A percentile compares a stretch with the other conserved stretches of the same genome.
phyloP scores from a whole-genome alignment of 2,113 vertebrate species.

The Bujurquina vittata region DNA sequence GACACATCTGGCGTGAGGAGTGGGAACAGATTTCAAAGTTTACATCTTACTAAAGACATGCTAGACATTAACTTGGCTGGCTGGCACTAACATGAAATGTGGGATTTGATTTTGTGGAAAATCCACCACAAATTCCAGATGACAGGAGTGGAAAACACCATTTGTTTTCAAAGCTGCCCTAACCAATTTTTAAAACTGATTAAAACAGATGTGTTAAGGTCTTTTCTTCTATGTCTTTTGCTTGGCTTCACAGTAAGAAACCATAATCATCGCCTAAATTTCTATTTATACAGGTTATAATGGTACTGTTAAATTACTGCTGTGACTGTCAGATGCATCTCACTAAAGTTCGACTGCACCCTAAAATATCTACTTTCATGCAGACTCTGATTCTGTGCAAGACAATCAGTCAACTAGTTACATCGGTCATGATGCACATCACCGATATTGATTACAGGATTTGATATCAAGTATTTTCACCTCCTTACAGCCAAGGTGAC shows the following conservation, averaged over 20 bases:
- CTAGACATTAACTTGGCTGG: slow-evolving; percentile 60
- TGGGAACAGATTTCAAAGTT: slow-evolving; percentile 62
- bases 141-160: slow-evolving; percentile 47
- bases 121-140: slow-evolving; percentile 45
- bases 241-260: neutral
- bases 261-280: neutral
- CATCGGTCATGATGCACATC: slow-evolving; percentile 34
- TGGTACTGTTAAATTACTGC: neutral
- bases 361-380: slow-evolving; percentile 26
- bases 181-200: slow-evolving; percentile 34
- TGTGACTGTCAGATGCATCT: neutral
- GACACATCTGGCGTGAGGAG: slow-evolving; percentile 67
- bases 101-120: slow-evolving; percentile 40
- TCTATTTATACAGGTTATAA: neutral
- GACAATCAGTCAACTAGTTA: slow-evolving; percentile 34
- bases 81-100: slow-evolving; percentile 41
- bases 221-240: neutral
- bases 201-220: slow-evolving; percentile 35
- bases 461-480: slow-evolving; percentile 61
- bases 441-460: slow-evolving; percentile 50
- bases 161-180: slow-evolving; percentile 40
- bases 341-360: slow-evolving; percentile 19
- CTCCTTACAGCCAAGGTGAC: slow-evolving; percentile 69
- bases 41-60: slow-evolving; percentile 65
- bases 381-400: slow-evolving; percentile 14